phyloP scores from a whole-genome alignment of 2,797 vertebrate genomes.

The Acipenser ruthenus region DNA sequence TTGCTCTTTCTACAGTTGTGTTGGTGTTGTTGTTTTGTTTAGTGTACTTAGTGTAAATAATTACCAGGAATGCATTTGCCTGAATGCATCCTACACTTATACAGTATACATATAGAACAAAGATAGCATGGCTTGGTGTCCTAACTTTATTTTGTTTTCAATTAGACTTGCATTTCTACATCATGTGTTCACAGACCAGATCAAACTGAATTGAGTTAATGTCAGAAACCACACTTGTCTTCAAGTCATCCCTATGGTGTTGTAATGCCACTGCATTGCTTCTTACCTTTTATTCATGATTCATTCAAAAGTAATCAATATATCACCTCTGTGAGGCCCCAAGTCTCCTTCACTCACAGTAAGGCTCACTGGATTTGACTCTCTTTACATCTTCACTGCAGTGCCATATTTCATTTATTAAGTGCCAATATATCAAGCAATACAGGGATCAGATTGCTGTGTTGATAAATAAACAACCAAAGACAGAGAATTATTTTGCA shows the following conservation, averaged over 20 bases:
- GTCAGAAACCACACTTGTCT: background rate
- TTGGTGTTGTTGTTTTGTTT: no score
- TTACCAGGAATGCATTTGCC: no score
- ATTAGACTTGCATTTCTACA: background rate
- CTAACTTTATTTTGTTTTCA: background rate
- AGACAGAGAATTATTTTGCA: background rate
- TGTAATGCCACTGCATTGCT: no score
- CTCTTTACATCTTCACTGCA: background rate
- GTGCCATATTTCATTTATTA: slow-evolving; percentile 3
- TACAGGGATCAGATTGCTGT: background rate
- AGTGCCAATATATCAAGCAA: background rate
- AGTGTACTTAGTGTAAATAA: no score
- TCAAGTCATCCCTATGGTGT: background rate
- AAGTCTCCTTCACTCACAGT: background rate
- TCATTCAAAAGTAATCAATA: slow-evolving; percentile 9
- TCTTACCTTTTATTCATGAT: slow-evolving; percentile 3
- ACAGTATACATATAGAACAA: no score
- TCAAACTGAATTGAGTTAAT: background rate
- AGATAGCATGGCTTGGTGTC: no score
- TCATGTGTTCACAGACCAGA: background rate
- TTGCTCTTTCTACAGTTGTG: no score
- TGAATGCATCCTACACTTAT: no score
- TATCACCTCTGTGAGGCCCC: background rate
- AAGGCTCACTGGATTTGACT: background rate
- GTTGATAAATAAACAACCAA: background rate